Evolutionary conservation across 2,888 invertebrate species (phyloP).

Genomic region (Sarcophaga variegata): DNA sequence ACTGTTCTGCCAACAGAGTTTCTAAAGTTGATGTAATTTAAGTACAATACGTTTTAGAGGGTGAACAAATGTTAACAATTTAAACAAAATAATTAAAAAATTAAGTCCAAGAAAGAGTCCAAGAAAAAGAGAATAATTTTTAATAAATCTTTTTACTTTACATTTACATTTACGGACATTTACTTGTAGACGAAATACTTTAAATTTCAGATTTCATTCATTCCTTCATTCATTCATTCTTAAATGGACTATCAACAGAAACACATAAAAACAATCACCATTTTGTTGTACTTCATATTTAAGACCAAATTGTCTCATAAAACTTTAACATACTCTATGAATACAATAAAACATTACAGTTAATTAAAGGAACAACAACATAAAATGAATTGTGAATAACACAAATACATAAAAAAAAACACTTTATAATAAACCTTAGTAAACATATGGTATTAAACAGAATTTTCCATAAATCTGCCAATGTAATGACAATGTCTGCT

Average conservation of each 20-base stretch:
- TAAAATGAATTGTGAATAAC: not conserved
- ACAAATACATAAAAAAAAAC: not conserved
- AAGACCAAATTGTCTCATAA: constrained; percentile 12
- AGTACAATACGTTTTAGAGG: too few species aligned
- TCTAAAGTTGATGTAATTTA: not conserved
- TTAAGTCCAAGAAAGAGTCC: too few species aligned
- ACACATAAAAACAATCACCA: constrained; percentile 15
- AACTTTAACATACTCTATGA: not conserved
- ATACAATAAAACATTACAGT: not conserved
- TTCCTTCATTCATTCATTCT: constrained; percentile 9
- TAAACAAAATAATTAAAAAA: too few species aligned
- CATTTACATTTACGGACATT: too few species aligned
- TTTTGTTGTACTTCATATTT: constrained; percentile 12
- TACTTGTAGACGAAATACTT: too few species aligned
- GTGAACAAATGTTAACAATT: too few species aligned
- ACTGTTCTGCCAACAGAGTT: too few species aligned
- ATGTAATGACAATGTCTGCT: too few species aligned
- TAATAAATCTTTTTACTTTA: not conserved
- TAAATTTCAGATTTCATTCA: not conserved
- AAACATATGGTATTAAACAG: too few species aligned
- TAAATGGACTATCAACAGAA: constrained; percentile 22
- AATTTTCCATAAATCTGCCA: too few species aligned
- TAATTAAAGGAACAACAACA: not conserved
- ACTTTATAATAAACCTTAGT: not conserved
- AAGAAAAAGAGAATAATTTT: too few species aligned